Conservation (phyloP, 2,113 vertebrate genomes). For the Neomonachus schauinslandi region DNA sequence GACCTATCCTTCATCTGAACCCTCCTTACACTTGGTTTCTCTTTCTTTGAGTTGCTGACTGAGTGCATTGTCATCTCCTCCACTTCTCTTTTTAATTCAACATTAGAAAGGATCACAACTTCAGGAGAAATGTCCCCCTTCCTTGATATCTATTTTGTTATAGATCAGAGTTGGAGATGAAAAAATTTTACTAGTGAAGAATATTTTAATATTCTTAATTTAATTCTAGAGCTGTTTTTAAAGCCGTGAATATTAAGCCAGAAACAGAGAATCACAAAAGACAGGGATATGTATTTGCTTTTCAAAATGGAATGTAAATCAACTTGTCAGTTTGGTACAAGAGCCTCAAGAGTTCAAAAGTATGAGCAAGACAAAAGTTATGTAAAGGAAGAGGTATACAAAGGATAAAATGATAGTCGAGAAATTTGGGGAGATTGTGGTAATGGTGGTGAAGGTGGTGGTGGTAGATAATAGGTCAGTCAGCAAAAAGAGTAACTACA, state of each 20-base stretch:
- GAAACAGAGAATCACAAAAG: background rate
- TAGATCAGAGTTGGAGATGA: background rate
- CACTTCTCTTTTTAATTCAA: background rate
- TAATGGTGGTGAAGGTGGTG: background rate
- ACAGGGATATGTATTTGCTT: background rate
- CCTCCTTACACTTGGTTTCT: background rate
- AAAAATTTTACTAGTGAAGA: background rate
- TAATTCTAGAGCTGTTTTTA: background rate
- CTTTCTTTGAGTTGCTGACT: background rate
- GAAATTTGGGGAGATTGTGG: background rate
- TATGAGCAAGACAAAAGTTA: background rate
- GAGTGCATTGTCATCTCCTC: background rate
- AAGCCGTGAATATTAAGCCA: background rate
- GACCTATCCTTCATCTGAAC: background rate
- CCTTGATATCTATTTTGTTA: background rate
- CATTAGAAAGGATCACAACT: background rate
- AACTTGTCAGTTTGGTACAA: background rate
- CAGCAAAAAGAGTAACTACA: background rate
- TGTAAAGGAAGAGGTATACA: background rate
- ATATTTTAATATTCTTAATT: background rate
- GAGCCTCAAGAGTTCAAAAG: background rate
- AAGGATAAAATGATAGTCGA: background rate
- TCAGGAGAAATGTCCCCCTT: background rate
- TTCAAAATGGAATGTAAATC: background rate
- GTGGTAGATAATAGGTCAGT: background rate